Base-by-base conservation (phyloP, 2,797 vertebrate species). In the Myotis vivesi region DNA sequence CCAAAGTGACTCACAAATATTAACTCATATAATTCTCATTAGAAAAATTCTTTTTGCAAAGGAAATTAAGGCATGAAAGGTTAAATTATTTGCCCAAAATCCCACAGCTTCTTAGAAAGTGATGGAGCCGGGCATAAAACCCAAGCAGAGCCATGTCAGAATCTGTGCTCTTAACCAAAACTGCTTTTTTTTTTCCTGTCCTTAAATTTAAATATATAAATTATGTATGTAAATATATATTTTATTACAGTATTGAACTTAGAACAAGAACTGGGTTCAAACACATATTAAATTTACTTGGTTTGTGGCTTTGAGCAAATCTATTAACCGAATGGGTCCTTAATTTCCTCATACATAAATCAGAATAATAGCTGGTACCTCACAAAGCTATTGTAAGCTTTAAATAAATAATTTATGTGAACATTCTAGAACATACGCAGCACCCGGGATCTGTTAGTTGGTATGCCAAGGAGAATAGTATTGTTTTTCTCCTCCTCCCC, bases 321-420 rank as follows among this genome's bases (percentile, higher is more conserved):
- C 79, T 82, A 86, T 75, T 83, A 88, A 92, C 38, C 36, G 64
- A 80, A 72, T 55, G 19, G 28, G 64, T 93, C 81, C 55, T 94
- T 64, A 95, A 30, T 93, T 95, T 96, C 76, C 46, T 96, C 75
- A 83, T 30, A 71, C 8, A 3, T 80, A 92, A 94, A 73, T 93
- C 17, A 73, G 38, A 90, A 81, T 87, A 90, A 90, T 49, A 87
- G 79, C 44, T 69, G 79, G 41, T 23, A 82, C 15, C n/a, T 96
- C 17, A 71, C 23, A 94, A 86, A 7, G 8, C 13, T 59, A 62
- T 46, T 76, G 33, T 80, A 51, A 92, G 49, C 38, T 92, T 94
- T 89, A 59, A 75, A 83, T 87, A 83, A 95, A 57, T 88, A 92
- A 87, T 92, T 93, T 95, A n/a, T 49, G 3, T 82, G 69, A 86